Base-by-base conservation (phyloP, 2,888 invertebrate species). In the Anodontia alba region DNA sequence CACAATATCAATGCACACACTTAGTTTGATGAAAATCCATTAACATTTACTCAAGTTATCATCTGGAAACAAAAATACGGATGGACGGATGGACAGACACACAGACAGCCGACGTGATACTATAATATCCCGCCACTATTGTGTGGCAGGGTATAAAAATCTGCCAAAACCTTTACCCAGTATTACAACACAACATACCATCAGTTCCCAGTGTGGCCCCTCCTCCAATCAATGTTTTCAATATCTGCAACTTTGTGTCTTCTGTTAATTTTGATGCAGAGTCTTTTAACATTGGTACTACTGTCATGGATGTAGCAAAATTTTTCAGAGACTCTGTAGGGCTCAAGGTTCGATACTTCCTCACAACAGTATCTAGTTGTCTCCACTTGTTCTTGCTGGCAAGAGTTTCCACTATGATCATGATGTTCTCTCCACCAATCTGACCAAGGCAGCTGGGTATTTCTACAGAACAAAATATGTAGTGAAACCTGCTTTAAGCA, bases 321-420 rank as follows among this genome's bases (percentile, higher is more conserved):
- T 82, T 46, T 74, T 83, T 76, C 0, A 87, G 72, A 42, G 80
- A 62, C 23, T 82, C 82, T 20, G 78, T 49, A 0, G 87, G 87
- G 43, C 86, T 81, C 17, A 86, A 78, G 20, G 76, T 71, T 1
- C 86, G 73, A 51, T 81, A 87, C 42, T 87, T 84, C 36, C 84
- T 76, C 3, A 91, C 86, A 10, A 88, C 46, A 42, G 75, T 78
- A 46, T 90, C 83, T 43, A 91, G 49, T 76, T 88, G 89, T 42
- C 84, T 49, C 90, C 90, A 91, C 17, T 86, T 86, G 29, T 87
- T 81, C 10, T 71, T 73, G 1, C 71, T 69, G 0, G 88, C 88
- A 33, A 90, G 71, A 8, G 76, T 80, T 15, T 85, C 84, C 12
- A 90, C 66, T 3, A 91, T 79, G 38, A 73, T 73, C 29, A 86